Evolutionary conservation across 2,797 vertebrate genomes (phyloP).

Genomic region (Sebastes oblongus): DNA sequence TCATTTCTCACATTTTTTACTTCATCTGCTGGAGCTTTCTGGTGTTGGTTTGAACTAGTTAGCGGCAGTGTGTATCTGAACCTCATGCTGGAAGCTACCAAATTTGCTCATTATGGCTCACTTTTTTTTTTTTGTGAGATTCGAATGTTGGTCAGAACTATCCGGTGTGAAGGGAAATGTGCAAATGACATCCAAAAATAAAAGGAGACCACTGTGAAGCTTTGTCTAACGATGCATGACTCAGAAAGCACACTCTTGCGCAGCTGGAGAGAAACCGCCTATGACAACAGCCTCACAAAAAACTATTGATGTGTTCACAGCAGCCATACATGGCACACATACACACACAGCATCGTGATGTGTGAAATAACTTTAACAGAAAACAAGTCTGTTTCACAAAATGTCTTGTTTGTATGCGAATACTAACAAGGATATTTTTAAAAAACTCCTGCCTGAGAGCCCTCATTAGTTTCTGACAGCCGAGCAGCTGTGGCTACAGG

Average conservation of each 20-base stretch:
- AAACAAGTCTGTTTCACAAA: constrained; percentile 16
- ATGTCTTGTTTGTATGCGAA: constrained; percentile 35
- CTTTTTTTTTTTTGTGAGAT: not conserved
- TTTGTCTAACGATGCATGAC: constrained; percentile 39
- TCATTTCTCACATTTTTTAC: not conserved
- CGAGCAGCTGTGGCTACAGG: constrained; percentile 35
- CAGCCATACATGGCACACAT: not conserved
- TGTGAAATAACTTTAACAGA: not conserved
- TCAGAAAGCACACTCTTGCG: constrained; percentile 11
- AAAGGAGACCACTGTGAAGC: not conserved
- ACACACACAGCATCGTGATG: not conserved
- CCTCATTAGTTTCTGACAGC: constrained; percentile 47
- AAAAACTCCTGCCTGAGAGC: constrained; percentile 13
- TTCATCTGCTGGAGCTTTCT: constrained; percentile 5
- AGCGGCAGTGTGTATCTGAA: not conserved
- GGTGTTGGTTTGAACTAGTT: constrained; percentile 3
- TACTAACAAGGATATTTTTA: constrained; percentile 56
- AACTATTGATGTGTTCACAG: constrained; percentile 20
- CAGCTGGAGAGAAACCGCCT: not conserved
- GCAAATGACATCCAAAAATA: constrained; percentile 12
- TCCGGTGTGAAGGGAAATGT: constrained; percentile 22
- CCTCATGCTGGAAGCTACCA: not conserved
- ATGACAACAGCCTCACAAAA: not conserved
- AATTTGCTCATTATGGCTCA: constrained; percentile 25
- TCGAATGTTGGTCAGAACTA: constrained; percentile 12